Evolutionary conservation across 1,140 invertebrate genomes (phyloP), one percentile per base, ranked within the genome.

Genomic region (Drosophila mojavensis): DNA sequence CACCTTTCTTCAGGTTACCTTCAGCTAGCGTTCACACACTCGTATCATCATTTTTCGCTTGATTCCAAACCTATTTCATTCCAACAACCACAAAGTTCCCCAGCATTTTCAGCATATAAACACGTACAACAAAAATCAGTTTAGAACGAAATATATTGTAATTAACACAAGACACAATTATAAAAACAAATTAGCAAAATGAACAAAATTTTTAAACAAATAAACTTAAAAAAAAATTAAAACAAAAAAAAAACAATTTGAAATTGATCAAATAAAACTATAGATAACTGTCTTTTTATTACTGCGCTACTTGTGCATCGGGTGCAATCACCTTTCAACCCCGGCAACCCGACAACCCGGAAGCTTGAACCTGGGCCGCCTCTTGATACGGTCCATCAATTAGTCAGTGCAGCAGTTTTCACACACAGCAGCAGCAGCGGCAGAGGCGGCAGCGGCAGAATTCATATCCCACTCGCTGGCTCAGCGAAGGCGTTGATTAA

Each of bases 121-220:
- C 65, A 66, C 73, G 66, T 84, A 84, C 66, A 77, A 76, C 41
- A 53, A 79, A 83, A 88, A 82, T 85, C 82, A 82, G 82, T 88
- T 85, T 85, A 85, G 83, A 85, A 82, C 64, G 68, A 85, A 85
- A 85, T 88, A 85, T 85, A 85, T 85, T 85, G 82, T 85, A 85
- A 85, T 85, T 88, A 85, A 85, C 75, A 85, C 83, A 75, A 68
- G 61, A 74, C 64, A 80, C 71, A 82, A 86, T 88, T 88, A 88
- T 81, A 81, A 83, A 83, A 72, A 82, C 65, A 76, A 84, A 89
- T 89, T 89, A 89, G 84, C 85, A 89, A 89, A 88, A 84, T 89
- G 84, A 89, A 89, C 85, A 89, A 89, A 81, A 89, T 89, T 89
- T 88, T 90, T 90, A 89, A 89, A 85, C 81, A 89, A 84, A 89